Base-by-base conservation (phyloP, 2,888 invertebrate species). In the Apamea crenata region DNA sequence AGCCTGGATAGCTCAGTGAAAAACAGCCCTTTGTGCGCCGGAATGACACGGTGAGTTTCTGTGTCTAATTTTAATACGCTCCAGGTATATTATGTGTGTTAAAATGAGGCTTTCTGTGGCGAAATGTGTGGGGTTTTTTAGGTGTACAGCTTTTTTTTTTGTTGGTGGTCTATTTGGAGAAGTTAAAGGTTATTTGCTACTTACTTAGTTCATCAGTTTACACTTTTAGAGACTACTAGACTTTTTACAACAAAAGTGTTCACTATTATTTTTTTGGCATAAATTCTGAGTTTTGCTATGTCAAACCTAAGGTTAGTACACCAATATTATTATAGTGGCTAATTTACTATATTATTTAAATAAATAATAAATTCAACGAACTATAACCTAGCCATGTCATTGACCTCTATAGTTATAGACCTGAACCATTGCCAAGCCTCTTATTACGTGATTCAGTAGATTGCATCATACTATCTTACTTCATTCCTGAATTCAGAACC, bases 41-140 rank as follows among this genome's bases (percentile, higher is more conserved):
- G 92, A 95, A 96, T 96, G 96, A 95, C 92, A 95, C 94, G 96
- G 96, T 96, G 86, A 96, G 96, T 95, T 82, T 76, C 87, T 81
- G 77, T 80, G 78, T 77, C 80, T 88, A 87, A 83, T 87, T 91
- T 86, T 88, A 86, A 84, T 84, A 82, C 75, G 76, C 74, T 79
- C 61, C 84, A 78, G 78, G 82, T 89, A 83, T 80, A 87, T 77
- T 87, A 86, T 81, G 81, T 80, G 69, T 47, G 70, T 74, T 44
- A 50, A 78, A 85, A 87, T 63, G 44, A 74, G 67, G 80, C 50
- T 53, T 80, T 85, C 40, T 83, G 75, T 50, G 67, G 50, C 12
- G 32, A 69, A 71, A 72, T 69, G 74, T 80, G 44, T 70, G 21
- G 32, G 3, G 74, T 40, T 67, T 85, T 83, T 44, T 66, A 74